Evolutionary conservation across 1,140 invertebrate genomes (phyloP).

Genomic region (Cecropterus lyciades): DNA sequence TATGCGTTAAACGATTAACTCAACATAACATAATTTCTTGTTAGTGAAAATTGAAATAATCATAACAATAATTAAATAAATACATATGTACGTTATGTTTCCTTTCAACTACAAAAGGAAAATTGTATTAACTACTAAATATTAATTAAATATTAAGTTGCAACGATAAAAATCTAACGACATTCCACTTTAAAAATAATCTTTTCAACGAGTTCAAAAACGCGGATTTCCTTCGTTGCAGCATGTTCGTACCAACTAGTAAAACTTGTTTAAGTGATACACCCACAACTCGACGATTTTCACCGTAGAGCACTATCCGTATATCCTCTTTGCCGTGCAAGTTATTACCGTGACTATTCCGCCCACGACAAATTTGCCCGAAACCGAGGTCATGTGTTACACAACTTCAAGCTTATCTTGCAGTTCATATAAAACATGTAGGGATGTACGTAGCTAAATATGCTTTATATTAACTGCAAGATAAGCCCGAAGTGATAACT

Average conservation of each 20-base stretch:
- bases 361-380: conserved; percentile 40
- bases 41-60: too few species aligned
- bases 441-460: conserved; percentile 16
- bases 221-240: conserved; percentile 8
- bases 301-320: conserved; percentile 22
- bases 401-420: conserved; percentile 46
- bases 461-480: conserved; percentile 33
- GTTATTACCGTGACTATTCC: conserved; percentile 37
- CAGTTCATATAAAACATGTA: conserved; percentile 34
- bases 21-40: too few species aligned
- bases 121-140: too few species aligned
- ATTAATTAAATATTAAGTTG: too few species aligned
- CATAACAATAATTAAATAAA: too few species aligned
- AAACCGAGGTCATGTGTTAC: conserved; percentile 42
- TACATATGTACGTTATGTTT: too few species aligned
- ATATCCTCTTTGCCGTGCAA: conserved; percentile 30
- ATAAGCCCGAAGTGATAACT: conserved; percentile 36
- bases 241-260: conserved; percentile 7
- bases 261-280: conserved; percentile 32
- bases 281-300: conserved; percentile 18
- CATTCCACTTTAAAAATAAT: neutral
- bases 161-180: neutral
- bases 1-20: too few species aligned
- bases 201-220: neutral
- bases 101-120: too few species aligned